Percentiles rank a stretch among this genome's conserved stretches.
Conservation (phyloP, 2,888 invertebrate genomes). For the Rhopalosiphum nymphaeae region DNA sequence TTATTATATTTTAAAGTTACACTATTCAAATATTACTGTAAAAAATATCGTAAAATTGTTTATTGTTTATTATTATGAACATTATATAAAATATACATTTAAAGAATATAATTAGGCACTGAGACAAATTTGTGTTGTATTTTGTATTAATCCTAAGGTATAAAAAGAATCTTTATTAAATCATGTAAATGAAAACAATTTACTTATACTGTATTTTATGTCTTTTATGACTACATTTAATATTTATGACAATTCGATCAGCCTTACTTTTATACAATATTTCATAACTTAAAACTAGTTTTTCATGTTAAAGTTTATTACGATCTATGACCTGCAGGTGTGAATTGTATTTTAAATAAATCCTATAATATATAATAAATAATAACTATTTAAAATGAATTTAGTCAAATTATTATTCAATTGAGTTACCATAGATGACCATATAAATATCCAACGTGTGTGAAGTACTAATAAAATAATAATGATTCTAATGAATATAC, state of each 20-base stretch:
- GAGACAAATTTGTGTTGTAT: not conserved
- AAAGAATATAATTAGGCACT: not conserved
- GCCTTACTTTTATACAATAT: not conserved
- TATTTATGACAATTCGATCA: not conserved
- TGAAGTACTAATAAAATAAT: constrained; percentile 24
- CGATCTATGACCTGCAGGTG: not conserved
- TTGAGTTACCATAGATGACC: not conserved
- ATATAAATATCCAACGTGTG: not conserved
- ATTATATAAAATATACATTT: not conserved
- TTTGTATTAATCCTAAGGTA: not conserved
- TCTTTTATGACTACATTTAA: not conserved
- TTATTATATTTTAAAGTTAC: not conserved
- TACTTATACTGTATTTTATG: not conserved
- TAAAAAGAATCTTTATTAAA: not conserved
- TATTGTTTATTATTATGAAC: not conserved
- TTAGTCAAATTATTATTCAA: not conserved
- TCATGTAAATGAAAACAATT: not conserved
- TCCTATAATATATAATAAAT: not conserved
- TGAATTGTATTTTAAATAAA: constrained; percentile 3
- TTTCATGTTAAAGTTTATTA: not conserved
- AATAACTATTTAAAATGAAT: not conserved
- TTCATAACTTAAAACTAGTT: constrained; percentile 28
- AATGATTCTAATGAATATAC: not conserved
- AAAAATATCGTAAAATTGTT: not conserved
- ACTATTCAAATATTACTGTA: not conserved